Evolutionary conservation across 2,888 invertebrate genomes (phyloP).

Genomic region (Ferdinandea cuprea): DNA sequence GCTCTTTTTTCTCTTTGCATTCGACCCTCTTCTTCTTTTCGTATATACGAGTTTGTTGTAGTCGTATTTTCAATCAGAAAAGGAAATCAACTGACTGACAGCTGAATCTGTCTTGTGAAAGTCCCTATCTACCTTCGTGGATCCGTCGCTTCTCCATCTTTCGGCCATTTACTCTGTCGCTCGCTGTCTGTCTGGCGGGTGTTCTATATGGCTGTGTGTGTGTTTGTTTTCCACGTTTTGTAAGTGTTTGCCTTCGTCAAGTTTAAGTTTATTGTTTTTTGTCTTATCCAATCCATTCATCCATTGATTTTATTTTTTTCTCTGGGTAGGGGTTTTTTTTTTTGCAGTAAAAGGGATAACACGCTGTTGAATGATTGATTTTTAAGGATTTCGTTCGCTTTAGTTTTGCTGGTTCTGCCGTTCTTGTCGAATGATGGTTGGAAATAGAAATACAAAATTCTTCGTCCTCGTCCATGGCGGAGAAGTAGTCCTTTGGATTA

Average conservation of each 20-base stretch:
- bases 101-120: conserved; percentile 61
- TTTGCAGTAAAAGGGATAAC: conserved; percentile 44
- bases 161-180: conserved; percentile 29
- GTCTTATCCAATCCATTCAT: conserved; percentile 52
- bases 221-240: too few species aligned
- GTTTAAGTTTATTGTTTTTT: conserved; percentile 62
- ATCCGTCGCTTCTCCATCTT: conserved; percentile 5
- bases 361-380: conserved; percentile 65
- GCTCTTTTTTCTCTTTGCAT: conserved; percentile 1
- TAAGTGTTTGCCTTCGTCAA: conserved; percentile 30
- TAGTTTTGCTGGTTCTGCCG: conserved; percentile 36
- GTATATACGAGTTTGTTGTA: conserved; percentile 28
- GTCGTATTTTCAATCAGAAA: conserved; percentile 65
- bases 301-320: conserved; percentile 35
- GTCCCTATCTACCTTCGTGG: conserved; percentile 18
- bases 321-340: too few species aligned
- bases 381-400: conserved; percentile 47
- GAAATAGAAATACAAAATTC: conserved; percentile 13
- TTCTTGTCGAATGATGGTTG: conserved; percentile 11
- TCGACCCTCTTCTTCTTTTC: background rate
- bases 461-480: background rate
- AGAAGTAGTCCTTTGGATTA: conserved; percentile 43
- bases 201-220: background rate
- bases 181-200: conserved; percentile 15
- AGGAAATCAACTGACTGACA: conserved; percentile 72